A percentile compares a stretch with the other conserved stretches of the same genome.
Conservation (phyloP, 1,140 invertebrate genomes). For the Drosophila sucinea region DNA sequence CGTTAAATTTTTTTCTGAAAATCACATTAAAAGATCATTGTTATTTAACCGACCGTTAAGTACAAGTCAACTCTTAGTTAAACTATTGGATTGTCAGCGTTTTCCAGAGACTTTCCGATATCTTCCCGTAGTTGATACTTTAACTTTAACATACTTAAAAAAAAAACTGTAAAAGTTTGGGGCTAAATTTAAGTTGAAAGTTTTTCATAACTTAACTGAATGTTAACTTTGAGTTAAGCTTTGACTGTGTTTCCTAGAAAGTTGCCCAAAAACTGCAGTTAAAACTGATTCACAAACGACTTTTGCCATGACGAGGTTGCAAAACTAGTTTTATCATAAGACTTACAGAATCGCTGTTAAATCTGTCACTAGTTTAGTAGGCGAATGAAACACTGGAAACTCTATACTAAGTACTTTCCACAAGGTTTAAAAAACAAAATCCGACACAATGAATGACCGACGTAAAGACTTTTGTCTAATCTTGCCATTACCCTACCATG, state of each 20-base stretch:
- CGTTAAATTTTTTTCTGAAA: no score
- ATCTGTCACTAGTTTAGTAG: no score
- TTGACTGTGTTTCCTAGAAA: neutral
- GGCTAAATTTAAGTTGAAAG: neutral
- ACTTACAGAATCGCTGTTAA: no score
- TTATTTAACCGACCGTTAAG: no score
- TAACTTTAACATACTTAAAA: no score
- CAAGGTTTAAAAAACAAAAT: neutral
- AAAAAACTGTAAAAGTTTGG: no score
- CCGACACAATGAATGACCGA: neutral
- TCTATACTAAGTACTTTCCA: neutral
- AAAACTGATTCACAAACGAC: neutral
- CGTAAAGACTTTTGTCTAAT: neutral
- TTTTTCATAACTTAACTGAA: neutral
- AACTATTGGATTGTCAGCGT: no score
- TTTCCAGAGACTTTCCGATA: no score
- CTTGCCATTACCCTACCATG: slow-evolving; percentile 24
- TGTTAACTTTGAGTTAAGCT: neutral
- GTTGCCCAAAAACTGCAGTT: neutral
- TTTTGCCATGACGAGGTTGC: neutral
- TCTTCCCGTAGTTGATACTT: no score
- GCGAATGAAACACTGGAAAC: no score
- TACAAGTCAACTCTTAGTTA: no score
- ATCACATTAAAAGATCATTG: no score
- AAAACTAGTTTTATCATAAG: neutral